Base-by-base conservation (phyloP, 92 coral and sea anemone species). In the Hydrozoanthus gracilis region DNA sequence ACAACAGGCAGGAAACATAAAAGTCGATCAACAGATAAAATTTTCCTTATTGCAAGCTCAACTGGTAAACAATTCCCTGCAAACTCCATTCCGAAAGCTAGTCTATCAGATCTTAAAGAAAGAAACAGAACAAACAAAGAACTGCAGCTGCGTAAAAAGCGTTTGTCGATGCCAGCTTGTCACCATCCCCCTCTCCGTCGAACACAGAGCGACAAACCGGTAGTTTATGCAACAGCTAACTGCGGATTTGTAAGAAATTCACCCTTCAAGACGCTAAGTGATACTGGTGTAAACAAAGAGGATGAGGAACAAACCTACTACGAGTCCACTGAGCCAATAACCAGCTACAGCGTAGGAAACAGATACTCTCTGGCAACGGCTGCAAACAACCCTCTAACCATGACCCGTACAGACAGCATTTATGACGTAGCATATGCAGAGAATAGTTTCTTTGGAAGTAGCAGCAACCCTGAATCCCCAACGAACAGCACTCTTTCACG, bases 1-100 rank as follows among this genome's bases (percentile, higher is more conserved):
- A 15, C 50, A 47, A 6, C 54, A 7, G 60, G 10, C 39, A 48
- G 15, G 15, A 73, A 47, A 73, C 35, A n/a, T 46, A 58, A 35
- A 49, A 73, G 78, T 16, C 78, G 44, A 73, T 73, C 78, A 35
- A 73, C 78, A 15, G 54, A 73, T 27, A 73, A 50, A 73, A 15
- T 73, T 17, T 17, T 44, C 44, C 14, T 48, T 47, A 51, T 51
- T 46, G 45, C 35, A 10, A 46, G 49, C 15, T 17, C 44, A 46
- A 17, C 58, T n/a, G 39, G 35, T 51, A 49, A 73, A 49, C 52
- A 51, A 46, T 18, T 46, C 35, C 78, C 78, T 13, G 15, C 12
- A 47, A 73, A 27, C 35, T 7, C 56, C 20, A n/a, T 12, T 66
- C 18, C 60, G 8, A 3, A 3, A 10, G 44, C 50, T 11, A 45